These are phyloP conservation scores for Mola mola DNA, from an alignment of 2,113 vertebrate genomes.

Conservation along the genomic window DNA sequence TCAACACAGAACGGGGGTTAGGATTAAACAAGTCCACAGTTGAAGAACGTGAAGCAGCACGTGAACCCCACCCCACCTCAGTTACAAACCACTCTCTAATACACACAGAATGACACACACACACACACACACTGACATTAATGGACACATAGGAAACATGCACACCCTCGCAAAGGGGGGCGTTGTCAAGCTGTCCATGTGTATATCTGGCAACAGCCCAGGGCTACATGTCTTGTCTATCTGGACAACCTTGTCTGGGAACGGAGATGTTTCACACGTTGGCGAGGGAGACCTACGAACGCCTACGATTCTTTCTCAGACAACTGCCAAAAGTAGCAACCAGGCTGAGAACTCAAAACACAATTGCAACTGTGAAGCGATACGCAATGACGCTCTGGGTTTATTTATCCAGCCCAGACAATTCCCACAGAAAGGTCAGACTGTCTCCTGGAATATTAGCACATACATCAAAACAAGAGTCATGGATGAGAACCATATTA, in stretches of 20 bases:
- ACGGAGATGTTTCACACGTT: conserved; percentile 39
- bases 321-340: conserved; percentile 25
- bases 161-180: conserved; percentile 45
- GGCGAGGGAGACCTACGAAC: conserved; percentile 22
- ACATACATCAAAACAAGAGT: conserved; percentile 1
- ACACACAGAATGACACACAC: conserved; percentile 11
- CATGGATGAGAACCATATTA: not conserved
- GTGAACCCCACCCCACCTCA: conserved; percentile 33
- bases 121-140: conserved; percentile 35
- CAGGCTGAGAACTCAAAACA: conserved; percentile 28
- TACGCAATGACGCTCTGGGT: not conserved
- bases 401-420: not conserved
- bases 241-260: conserved; percentile 54
- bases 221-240: conserved; percentile 59
- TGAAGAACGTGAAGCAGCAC: conserved; percentile 55
- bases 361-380: conserved; percentile 21
- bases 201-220: conserved; percentile 51
- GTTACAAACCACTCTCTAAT: conserved; percentile 12
- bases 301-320: conserved; percentile 25
- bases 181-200: conserved; percentile 32
- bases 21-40: conserved; percentile 60
- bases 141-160: conserved; percentile 38
- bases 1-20: conserved; percentile 51
- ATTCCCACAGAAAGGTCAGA: not conserved
- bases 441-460: conserved; percentile 4